Percentiles rank a stretch among this genome's conserved stretches.
Evolutionary conservation across 2,888 invertebrate genomes (phyloP).

Genomic region (Phyllotreta cruciferae): DNA sequence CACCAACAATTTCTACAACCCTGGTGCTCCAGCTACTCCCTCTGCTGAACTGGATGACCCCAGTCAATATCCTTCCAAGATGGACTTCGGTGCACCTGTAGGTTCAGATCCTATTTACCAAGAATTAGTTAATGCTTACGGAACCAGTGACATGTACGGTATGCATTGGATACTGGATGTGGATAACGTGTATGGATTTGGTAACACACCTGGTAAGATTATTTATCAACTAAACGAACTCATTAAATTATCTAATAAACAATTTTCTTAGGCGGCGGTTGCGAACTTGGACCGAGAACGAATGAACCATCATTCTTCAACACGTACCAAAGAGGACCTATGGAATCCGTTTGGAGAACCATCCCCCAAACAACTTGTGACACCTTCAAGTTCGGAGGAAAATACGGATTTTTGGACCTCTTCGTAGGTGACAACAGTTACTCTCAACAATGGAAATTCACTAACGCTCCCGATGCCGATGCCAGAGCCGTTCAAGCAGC

Average conservation of each 20-base stretch:
- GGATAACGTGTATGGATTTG: constrained; percentile 45
- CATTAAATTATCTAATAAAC: neutral
- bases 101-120: constrained; percentile 44
- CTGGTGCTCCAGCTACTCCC: constrained; percentile 36
- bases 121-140: constrained; percentile 41
- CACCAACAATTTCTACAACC: constrained; percentile 37
- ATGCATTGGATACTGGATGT: constrained; percentile 46
- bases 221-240: constrained; percentile 4
- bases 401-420: constrained; percentile 41
- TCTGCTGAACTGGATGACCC: constrained; percentile 35
- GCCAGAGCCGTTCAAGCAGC: constrained; percentile 45
- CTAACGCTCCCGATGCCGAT: constrained; percentile 46
- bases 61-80: constrained; percentile 39
- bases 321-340: constrained; percentile 41
- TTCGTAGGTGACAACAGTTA: constrained; percentile 35
- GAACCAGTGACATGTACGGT: constrained; percentile 37
- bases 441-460: constrained; percentile 41
- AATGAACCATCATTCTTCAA: constrained; percentile 43
- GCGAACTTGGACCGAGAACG: constrained; percentile 39
- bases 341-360: constrained; percentile 39
- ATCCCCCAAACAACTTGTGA: constrained; percentile 46
- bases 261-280: constrained; percentile 31
- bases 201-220: constrained; percentile 37
- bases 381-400: constrained; percentile 41
- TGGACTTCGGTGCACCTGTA: constrained; percentile 35